phyloP scores from a whole-genome alignment of 2,797 vertebrate species.

The Hippocampus kuda region DNA sequence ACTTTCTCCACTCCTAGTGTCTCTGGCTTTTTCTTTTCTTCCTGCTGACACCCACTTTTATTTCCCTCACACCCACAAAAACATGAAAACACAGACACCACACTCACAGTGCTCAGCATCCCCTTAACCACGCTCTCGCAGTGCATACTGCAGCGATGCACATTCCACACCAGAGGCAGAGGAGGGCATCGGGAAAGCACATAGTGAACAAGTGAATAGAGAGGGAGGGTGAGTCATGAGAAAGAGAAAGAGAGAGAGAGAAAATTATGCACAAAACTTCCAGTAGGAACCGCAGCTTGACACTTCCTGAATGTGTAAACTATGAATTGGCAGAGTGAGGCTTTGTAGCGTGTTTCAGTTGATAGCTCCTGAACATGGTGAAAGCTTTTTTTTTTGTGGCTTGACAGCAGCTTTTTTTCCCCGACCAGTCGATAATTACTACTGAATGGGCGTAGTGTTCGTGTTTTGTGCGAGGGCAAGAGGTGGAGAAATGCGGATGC shows the following conservation, averaged over 20 bases:
- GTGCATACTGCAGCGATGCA: constrained; percentile 57
- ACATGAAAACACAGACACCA: constrained; percentile 30
- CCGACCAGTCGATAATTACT: background rate
- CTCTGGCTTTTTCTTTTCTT: background rate
- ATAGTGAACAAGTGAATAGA: constrained; percentile 30
- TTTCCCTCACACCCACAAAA: background rate
- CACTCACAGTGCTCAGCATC: constrained; percentile 24
- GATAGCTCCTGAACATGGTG: constrained; percentile 30
- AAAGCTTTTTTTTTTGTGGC: background rate
- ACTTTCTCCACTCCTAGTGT: constrained; percentile 7
- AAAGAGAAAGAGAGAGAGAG: background rate
- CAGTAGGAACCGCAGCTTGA: background rate
- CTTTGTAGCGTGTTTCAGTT: constrained; percentile 6
- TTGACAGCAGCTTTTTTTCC: background rate
- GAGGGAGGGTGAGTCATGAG: background rate
- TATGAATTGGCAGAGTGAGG: background rate
- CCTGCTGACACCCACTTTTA: background rate
- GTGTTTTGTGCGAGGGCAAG: constrained; percentile 27
- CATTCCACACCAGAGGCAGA: constrained; percentile 50
- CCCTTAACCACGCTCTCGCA: constrained; percentile 53
- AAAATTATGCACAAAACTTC: background rate
- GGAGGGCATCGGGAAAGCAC: constrained; percentile 17
- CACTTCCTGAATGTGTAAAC: constrained; percentile 1
- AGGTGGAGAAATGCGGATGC: constrained; percentile 38
- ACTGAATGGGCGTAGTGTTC: constrained; percentile 48